These are phyloP conservation scores for Microtus ochrogaster DNA, from an alignment of 2,113 vertebrate genomes.

Conservation along the genomic window DNA sequence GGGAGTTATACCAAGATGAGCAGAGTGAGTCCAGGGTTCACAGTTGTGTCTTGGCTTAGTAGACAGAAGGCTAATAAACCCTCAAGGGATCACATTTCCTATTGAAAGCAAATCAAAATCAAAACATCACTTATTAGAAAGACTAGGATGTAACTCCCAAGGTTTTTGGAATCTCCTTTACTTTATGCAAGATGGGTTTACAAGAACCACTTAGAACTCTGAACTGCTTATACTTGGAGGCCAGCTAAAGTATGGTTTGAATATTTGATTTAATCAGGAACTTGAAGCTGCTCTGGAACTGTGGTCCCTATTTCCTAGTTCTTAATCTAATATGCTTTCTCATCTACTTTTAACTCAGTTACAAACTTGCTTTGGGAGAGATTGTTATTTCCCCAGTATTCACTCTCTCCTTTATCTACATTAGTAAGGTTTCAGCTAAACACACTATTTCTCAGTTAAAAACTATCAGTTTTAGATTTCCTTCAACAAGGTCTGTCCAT, in stretches of 20 bases:
- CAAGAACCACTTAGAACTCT: neutral
- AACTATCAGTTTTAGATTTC: neutral
- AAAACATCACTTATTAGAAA: neutral
- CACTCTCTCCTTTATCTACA: neutral
- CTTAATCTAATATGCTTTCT: neutral
- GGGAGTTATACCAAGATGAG: neutral
- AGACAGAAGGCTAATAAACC: neutral
- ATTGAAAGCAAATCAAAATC: neutral
- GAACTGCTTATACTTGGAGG: neutral
- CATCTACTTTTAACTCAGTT: constrained; percentile 12
- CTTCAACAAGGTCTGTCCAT: neutral
- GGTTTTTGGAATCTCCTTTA: neutral
- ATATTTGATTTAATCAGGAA: neutral
- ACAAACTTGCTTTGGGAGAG: constrained; percentile 27
- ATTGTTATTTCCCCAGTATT: neutral
- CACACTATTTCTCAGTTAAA: neutral
- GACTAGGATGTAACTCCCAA: neutral
- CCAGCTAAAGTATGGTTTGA: neutral
- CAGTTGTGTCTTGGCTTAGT: neutral
- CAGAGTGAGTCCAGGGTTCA: neutral
- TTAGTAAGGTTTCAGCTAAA: neutral
- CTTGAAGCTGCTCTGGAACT: neutral
- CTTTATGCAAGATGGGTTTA: neutral
- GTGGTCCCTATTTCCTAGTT: neutral
- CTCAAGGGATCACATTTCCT: neutral